These are phyloP conservation scores for Arnoldichthys spilopterus DNA, from an alignment of 2,797 vertebrate genomes.

Conservation along the genomic window DNA sequence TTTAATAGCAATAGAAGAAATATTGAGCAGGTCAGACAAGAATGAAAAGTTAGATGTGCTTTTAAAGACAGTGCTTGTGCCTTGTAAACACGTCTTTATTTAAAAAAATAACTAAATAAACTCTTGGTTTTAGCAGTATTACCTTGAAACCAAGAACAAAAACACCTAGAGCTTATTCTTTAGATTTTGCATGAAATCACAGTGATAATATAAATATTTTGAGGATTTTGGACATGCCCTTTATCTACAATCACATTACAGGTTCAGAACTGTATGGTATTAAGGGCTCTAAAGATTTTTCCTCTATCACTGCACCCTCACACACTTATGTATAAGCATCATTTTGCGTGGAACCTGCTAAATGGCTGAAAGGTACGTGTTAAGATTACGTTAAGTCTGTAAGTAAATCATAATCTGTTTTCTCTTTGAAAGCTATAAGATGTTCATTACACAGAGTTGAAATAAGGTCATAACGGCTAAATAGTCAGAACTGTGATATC, in stretches of 20 bases:
- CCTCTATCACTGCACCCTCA: too few species aligned
- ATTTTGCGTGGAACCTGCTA: background rate
- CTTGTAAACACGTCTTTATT: background rate
- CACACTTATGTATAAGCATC: background rate
- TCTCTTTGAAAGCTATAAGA: background rate
- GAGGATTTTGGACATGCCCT: background rate
- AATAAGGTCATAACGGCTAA: background rate
- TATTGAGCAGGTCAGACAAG: conserved; percentile 30
- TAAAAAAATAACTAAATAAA: background rate
- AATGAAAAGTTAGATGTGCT: background rate
- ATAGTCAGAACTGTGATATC: conserved; percentile 9
- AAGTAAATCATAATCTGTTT: background rate
- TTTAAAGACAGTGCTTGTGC: background rate
- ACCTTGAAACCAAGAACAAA: background rate
- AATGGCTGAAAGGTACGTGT: background rate
- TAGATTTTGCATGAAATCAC: background rate
- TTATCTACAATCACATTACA: background rate
- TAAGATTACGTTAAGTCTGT: background rate
- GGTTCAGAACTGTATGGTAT: background rate
- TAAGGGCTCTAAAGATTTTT: background rate
- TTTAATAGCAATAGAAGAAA: conserved; percentile 36
- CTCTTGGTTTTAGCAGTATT: background rate
- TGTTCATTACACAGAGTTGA: background rate
- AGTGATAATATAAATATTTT: background rate
- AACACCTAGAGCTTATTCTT: background rate